Percentiles rank a stretch among this genome's conserved stretches.
phyloP scores from a whole-genome alignment of 2,113 vertebrate species.

The Gavia stellata region DNA sequence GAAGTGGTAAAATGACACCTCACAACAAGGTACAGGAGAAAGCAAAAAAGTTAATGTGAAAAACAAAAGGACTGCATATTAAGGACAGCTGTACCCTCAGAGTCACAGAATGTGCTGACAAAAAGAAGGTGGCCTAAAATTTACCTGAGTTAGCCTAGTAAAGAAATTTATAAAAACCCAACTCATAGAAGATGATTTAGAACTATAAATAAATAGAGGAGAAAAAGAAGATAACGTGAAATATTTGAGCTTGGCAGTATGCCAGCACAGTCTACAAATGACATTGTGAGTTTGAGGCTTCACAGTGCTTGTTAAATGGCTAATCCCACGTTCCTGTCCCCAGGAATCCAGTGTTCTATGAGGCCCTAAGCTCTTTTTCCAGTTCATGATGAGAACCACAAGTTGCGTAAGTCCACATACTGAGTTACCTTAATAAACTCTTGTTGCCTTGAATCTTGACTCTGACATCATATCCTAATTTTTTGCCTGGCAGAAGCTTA shows the following conservation, averaged over 20 bases:
- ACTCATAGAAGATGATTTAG: neutral
- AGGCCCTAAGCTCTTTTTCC: neutral
- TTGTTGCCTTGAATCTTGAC: neutral
- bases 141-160: neutral
- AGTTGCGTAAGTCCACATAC: neutral
- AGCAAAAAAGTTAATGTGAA: neutral
- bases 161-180: neutral
- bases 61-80: neutral
- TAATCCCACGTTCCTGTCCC: neutral
- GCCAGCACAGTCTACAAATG: neutral
- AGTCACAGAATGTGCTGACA: neutral
- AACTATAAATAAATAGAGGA: neutral
- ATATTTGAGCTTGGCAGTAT: neutral
- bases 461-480: neutral
- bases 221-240: neutral
- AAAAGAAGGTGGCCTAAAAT: neutral
- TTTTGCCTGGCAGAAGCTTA: neutral
- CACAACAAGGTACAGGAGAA: neutral
- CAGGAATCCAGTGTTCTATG: neutral
- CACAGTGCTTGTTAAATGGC: neutral
- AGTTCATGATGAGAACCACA: neutral
- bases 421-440: neutral
- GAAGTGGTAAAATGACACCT: neutral
- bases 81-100: neutral
- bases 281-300: neutral